Evolutionary conservation across 2,888 invertebrate species (phyloP), one percentile per base, ranked within the genome.

Genomic region (Euplagia quadripunctaria): DNA sequence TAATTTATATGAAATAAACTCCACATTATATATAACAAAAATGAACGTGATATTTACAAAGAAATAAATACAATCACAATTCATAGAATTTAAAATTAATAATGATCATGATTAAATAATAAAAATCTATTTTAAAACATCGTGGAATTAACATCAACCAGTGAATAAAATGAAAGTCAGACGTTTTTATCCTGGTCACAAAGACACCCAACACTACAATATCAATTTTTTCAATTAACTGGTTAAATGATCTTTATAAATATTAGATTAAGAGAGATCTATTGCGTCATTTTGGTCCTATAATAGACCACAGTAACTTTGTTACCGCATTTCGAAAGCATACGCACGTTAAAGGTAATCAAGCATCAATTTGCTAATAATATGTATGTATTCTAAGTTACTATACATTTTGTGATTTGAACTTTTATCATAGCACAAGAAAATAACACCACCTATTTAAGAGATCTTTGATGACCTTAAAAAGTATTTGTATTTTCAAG

Each of bases 341-440:
- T 72, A 73, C 52, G 49, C 70, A 77, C 55, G 55, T 75, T 64
- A 75, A 58, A 67, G 46, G 71, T 74, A 58, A 76, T 58, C 76
- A 79, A 77, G 75, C 78, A 68, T 70, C 81, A 58, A 73, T 71
- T 71, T 72, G 75, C 76, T 79, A 73, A 76, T 75, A 79, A 79
- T 66, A 78, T 71, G 75, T 77, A 77, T 63, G 55, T 61, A 68
- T 67, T 76, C 80, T 82, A 77, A 79, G 71, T 82, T 82, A 83
- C 72, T 72, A 71, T 71, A 79, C 80, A 85, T 76, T 84, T 85
- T 85, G 84, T 86, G 82, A 86, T 86, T 86, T 86, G 82, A 86
- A 86, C 86, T 84, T 83, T 80, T 79, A 82, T 81, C 82, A 83
- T 86, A 86, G 85, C 84, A 86, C 81, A 82, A 79, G 74, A 82